Percentiles rank a stretch among this genome's conserved stretches.
Evolutionary conservation across 2,113 vertebrate genomes (phyloP).

Genomic region (Pogonocichla stellata): DNA sequence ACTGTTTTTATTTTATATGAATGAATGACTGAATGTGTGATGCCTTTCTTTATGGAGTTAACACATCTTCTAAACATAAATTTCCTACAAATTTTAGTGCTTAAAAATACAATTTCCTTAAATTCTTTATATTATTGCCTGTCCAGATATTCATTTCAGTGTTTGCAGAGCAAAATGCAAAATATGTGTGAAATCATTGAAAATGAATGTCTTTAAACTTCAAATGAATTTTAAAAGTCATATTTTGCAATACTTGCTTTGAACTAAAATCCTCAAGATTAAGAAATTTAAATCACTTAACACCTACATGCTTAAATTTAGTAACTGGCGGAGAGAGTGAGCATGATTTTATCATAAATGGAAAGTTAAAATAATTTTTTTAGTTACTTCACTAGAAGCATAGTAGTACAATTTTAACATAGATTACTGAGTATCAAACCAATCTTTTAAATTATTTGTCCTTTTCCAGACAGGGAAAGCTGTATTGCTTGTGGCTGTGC

Average conservation of each 20-base stretch:
- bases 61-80: neutral
- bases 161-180: neutral
- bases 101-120: neutral
- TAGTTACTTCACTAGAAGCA: neutral
- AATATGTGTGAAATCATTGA: neutral
- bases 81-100: neutral
- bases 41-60: neutral
- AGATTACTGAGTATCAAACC: neutral
- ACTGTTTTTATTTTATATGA: neutral
- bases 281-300: neutral
- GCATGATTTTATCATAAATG: neutral
- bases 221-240: neutral
- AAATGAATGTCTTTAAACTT: neutral
- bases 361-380: neutral
- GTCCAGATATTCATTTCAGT: neutral
- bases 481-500: neutral
- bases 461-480: neutral
- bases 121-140: neutral
- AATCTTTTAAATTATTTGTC: neutral
- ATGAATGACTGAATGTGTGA: neutral
- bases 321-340: neutral
- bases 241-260: constrained; percentile 18
- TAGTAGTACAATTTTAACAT: neutral
- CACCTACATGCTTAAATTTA: neutral
- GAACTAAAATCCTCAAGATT: neutral